Evolutionary conservation across 2,888 invertebrate genomes (phyloP), one percentile per base, ranked within the genome.

Genomic region (Rhingia rostrata): DNA sequence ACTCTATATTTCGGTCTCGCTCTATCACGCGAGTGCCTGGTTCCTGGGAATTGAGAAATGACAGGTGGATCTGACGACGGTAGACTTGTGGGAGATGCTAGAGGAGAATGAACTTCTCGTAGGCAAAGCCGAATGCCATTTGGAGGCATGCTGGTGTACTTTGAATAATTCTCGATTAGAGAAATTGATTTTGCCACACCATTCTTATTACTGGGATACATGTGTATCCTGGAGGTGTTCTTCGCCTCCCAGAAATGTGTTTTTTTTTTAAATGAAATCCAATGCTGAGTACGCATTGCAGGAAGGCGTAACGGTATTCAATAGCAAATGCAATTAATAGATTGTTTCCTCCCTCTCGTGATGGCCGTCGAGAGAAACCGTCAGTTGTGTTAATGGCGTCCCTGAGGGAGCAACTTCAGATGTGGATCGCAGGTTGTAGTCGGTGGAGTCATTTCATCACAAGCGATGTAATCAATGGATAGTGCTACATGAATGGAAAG

Each of bases 311-410:
- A 66, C 61, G 54, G 73, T 61, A 66, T 80, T 61, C 80, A 67
- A 60, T 72, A n/a, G 49, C 66, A 72, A 82, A 72, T 77, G 77
- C 82, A 77, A 82, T 82, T 82, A 82, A 77, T 82, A 61, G 49
- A 72, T 77, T 70, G 61, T 72, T 72, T 72, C 49, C 66, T 47
- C 22, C 22, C 22, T 22, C 2, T 66, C 51, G 30, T 41, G 30
- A 49, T 30, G 10, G 22, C 22, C 30, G 30, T 12, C n/a, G 9
- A 10, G 39, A 10, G 39, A 7, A 4, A 10, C 39, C 4, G 43
- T 37, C 30, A 22, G 63, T 30, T 6, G 32, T 49, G 10, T 51
- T 12, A 43, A 61, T 22, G 32, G 22, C 22, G 22, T 22, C 22
- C 32, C 37, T 61, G 12, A 63, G 73, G 33, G 45, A 54, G 54